Base-by-base conservation (phyloP, 2,888 invertebrate species). In the Melangyna quadrimaculata region DNA sequence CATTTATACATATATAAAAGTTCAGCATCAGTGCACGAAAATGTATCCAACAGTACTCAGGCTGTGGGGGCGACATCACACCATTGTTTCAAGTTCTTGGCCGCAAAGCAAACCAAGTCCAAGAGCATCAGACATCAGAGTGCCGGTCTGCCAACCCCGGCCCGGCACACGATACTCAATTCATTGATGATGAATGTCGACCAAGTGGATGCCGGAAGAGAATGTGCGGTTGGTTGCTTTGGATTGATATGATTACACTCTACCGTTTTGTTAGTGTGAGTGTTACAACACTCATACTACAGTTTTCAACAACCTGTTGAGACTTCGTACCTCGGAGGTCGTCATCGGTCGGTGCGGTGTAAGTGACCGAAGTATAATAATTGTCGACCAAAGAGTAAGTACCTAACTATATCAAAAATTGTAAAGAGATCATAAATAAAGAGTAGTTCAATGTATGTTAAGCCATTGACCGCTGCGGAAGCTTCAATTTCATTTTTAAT, bases 381-480 rank as follows among this genome's bases (percentile, higher is more conserved):
- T 32, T 53, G 24, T 51, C 22, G 19, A 24, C 40, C 14, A 17
- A 67, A 73, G 83, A 78, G 83, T 45, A 69, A 40, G 8, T 22
- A 22, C 45, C 45, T 19, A 12, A 4, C 22, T 48, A 3, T 3
- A 32, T 9, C 2, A 35, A 35, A n/a, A 9, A 3, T 24, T 6
- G 10, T 24, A 37, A 84, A 84, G 74, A 79, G 83, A 71, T 71
- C 43, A 32, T 12, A 17, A 73, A 63, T n/a, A 43, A 84, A 65
- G 84, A 84, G 79, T 37, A 10, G 22, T 53, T 37, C 59, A 91
- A 92, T 91, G 90, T 92, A 90, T 91, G 91, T 90, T 92, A 91
- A 91, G 92, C 91, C 91, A 90, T 90, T 92, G 92, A 92, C 92
- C 91, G 92, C 89, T 88, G n/a, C 78, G 82, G 73, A 70, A 48